Conservation (phyloP, 1,140 invertebrate species). For the Bilobella aurantiaca region DNA sequence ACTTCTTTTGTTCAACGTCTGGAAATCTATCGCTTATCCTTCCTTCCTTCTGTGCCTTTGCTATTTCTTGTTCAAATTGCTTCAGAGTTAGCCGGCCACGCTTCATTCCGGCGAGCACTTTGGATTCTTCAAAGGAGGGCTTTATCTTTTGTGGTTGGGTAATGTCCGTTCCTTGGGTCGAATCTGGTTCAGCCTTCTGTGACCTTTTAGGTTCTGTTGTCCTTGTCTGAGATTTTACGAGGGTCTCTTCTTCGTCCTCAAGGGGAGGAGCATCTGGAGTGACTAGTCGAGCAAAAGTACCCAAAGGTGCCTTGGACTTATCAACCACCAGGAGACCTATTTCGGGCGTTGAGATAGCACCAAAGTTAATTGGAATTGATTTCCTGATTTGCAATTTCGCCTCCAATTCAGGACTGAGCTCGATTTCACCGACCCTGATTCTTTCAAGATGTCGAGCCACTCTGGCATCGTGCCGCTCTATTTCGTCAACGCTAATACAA, state of each 20-base stretch:
- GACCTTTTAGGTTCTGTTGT: not conserved
- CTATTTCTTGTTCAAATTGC: conserved; percentile 16
- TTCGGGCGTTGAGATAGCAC: not conserved
- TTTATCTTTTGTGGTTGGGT: not conserved
- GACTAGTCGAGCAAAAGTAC: not conserved
- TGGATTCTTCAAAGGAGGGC: not conserved
- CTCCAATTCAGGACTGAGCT: conserved; percentile 21
- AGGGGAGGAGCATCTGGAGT: not conserved
- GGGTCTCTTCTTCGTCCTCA: not conserved
- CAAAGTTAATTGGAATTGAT: not conserved
- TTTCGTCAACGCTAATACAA: conserved; percentile 9
- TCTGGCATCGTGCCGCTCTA: conserved; percentile 13
- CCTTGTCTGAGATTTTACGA: not conserved
- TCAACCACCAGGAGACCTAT: not conserved
- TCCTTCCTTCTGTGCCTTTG: not conserved
- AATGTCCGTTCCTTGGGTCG: not conserved
- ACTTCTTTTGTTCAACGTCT: not conserved
- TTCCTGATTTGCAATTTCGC: conserved; percentile 4
- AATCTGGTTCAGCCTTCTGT: not conserved
- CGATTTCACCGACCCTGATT: conserved; percentile 23
- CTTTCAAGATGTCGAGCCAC: conserved; percentile 9
- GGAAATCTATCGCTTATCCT: not conserved
- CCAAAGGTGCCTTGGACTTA: not conserved
- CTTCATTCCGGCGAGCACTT: not conserved
- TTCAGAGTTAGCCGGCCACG: conserved; percentile 6